A percentile compares a stretch with the other conserved stretches of the same genome.
Evolutionary conservation across 2,888 invertebrate species (phyloP).

Genomic region (Galerucella nymphaeae): DNA sequence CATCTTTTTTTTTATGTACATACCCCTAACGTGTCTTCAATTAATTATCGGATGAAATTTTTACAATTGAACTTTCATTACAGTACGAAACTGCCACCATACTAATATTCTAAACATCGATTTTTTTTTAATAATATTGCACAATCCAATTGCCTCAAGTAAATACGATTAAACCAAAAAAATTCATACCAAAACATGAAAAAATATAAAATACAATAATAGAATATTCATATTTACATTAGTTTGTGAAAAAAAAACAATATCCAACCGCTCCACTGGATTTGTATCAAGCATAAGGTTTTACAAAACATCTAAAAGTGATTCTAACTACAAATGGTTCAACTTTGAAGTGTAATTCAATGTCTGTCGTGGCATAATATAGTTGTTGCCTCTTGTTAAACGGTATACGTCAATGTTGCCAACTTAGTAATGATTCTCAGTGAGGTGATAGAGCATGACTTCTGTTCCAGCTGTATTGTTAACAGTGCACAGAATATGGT

Average conservation of each 20-base stretch:
- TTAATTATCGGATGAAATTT: background rate
- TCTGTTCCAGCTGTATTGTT: no score
- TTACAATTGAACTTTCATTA: slow-evolving; percentile 13
- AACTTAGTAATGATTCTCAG: no score
- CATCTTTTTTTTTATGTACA: background rate
- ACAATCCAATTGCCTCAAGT: slow-evolving; percentile 42
- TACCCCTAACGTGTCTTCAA: background rate
- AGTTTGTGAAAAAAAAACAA: background rate
- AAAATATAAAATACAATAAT: slow-evolving; percentile 33
- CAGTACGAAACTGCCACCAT: slow-evolving; percentile 42
- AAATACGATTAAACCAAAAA: slow-evolving; percentile 36
- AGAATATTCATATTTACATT: slow-evolving; percentile 41
- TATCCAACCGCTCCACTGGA: background rate
- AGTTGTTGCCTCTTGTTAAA: no score
- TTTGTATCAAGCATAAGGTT: background rate
- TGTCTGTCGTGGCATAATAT: no score
- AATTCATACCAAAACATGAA: slow-evolving; percentile 24
- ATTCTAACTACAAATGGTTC: no score
- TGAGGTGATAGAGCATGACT: no score
- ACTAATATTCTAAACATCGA: slow-evolving; percentile 35
- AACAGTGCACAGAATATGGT: no score
- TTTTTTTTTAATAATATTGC: slow-evolving; percentile 45
- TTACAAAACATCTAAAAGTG: no score
- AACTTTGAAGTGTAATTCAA: no score
- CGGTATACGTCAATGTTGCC: no score